These are phyloP conservation scores for Labeo calbasu DNA, from an alignment of 2,797 vertebrate genomes.

Conservation along the genomic window DNA sequence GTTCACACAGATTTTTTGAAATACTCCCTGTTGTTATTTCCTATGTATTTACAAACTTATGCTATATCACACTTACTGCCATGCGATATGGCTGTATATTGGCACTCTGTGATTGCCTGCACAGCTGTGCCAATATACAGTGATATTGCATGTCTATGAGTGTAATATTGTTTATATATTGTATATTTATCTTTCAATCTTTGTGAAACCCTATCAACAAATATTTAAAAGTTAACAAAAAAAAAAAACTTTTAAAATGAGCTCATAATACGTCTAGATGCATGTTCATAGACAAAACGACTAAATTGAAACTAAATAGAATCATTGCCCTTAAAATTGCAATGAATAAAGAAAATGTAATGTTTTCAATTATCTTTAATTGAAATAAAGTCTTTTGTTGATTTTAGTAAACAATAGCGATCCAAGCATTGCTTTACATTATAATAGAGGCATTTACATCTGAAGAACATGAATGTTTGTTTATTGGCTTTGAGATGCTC, in stretches of 20 bases:
- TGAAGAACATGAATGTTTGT: slow-evolving; percentile 1
- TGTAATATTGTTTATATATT: no score
- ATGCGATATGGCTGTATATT: no score
- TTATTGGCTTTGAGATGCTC: neutral
- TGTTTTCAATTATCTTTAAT: neutral
- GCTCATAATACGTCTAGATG: neutral
- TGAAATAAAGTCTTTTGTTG: neutral
- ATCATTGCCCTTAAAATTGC: neutral
- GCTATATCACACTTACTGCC: no score
- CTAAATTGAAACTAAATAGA: neutral
- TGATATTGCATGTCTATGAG: no score
- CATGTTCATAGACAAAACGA: neutral
- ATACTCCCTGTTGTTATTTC: no score
- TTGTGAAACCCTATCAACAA: no score
- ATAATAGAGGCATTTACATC: neutral
- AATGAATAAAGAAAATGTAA: neutral
- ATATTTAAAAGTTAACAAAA: no score
- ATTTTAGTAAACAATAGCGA: neutral
- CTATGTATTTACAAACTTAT: no score
- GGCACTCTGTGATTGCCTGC: no score
- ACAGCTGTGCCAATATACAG: no score
- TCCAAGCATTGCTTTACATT: neutral
- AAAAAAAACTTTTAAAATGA: neutral
- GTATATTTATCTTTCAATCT: no score
- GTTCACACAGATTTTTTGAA: no score